phyloP scores from a whole-genome alignment of 1,140 invertebrate species.

The Trichogramma pretiosum region DNA sequence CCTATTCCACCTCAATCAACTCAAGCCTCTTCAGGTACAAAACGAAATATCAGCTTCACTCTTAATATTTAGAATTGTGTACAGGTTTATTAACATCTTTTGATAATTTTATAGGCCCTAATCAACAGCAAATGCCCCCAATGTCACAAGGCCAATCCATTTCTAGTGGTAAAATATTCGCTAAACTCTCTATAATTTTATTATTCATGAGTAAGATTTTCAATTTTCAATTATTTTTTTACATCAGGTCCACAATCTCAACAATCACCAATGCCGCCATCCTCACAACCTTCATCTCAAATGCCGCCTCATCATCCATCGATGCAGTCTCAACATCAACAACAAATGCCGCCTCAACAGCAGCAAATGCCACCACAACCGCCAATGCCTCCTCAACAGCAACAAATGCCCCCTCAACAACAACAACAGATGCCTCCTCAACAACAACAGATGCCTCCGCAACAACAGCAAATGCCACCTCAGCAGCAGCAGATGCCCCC shows the following conservation, averaged over 20 bases:
- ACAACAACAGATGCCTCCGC: not conserved
- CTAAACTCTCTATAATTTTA: no score
- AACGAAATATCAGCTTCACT: no score
- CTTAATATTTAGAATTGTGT: not conserved
- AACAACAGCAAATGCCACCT: constrained; percentile 13
- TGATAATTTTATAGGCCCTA: constrained; percentile 9
- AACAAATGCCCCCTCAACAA: not conserved
- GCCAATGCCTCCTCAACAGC: constrained; percentile 8
- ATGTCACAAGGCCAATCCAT: no score
- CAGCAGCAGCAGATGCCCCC: constrained; percentile 16
- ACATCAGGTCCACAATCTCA: no score
- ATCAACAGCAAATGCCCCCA: constrained; percentile 13
- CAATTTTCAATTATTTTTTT: no score
- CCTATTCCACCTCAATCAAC: constrained; percentile 18
- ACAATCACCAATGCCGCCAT: no score
- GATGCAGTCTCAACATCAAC: no score
- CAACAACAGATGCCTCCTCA: not conserved
- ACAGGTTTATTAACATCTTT: no score
- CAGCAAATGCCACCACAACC: constrained; percentile 22
- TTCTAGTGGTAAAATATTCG: no score
- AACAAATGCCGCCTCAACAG: constrained; percentile 15
- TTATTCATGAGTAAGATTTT: no score
- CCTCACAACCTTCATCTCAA: no score
- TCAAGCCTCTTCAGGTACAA: constrained; percentile 9
- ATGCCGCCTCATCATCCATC: no score